phyloP scores from a whole-genome alignment of 2,113 vertebrate species.

The Perccottus glenii region DNA sequence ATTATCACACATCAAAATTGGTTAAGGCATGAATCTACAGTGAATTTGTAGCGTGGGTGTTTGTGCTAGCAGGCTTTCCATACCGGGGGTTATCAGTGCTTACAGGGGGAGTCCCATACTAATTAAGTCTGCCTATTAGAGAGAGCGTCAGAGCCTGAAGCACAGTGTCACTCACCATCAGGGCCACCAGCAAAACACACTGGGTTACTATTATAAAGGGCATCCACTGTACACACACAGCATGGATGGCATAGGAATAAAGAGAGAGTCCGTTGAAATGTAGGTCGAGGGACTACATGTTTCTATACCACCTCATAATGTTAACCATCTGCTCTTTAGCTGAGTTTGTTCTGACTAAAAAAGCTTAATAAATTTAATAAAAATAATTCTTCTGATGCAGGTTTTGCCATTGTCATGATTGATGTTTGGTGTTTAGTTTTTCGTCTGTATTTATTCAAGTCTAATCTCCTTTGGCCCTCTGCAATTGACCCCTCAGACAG shows the following conservation, averaged over 20 bases:
- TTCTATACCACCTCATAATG: too few species aligned
- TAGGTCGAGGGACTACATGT: too few species aligned
- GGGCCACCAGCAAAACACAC: slow-evolving; percentile 44
- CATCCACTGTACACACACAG: slow-evolving; percentile 17
- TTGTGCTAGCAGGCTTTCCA: slow-evolving; percentile 48
- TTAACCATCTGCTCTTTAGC: too few species aligned
- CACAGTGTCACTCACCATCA: slow-evolving; percentile 65
- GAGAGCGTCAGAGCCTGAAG: slow-evolving; percentile 52
- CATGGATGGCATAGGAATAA: slow-evolving; percentile 19
- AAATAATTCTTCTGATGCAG: too few species aligned
- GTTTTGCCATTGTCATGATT: too few species aligned
- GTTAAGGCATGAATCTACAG: slow-evolving; percentile 2
- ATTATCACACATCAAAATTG: slow-evolving; percentile 35
- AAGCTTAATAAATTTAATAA: too few species aligned
- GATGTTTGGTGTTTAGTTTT: too few species aligned
- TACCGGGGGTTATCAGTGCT: slow-evolving; percentile 52
- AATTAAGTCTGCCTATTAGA: slow-evolving; percentile 71
- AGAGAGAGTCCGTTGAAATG: too few species aligned
- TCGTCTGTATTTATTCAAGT: too few species aligned
- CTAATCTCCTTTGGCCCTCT: too few species aligned
- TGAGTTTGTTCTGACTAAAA: too few species aligned
- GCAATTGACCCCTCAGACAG: too few species aligned
- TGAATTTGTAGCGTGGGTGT: slow-evolving; percentile 30
- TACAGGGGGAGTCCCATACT: slow-evolving; percentile 55
- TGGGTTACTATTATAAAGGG: slow-evolving; percentile 11